These are phyloP conservation scores for Barnardius zonarius DNA, from an alignment of 2,113 vertebrate genomes.

Conservation along the genomic window DNA sequence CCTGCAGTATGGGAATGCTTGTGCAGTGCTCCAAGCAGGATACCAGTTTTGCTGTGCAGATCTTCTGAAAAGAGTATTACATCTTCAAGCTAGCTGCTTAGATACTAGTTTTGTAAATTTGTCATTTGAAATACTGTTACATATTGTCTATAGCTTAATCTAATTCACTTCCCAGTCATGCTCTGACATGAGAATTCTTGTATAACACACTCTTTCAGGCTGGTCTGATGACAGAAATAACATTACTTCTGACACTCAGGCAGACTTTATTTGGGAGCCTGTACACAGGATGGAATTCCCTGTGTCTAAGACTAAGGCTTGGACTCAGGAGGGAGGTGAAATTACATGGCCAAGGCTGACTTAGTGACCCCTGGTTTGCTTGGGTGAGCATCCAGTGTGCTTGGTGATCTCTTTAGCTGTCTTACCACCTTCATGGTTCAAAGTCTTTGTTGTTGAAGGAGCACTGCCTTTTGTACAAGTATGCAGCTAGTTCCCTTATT, in stretches of 20 bases:
- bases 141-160: neutral
- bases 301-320: neutral
- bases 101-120: neutral
- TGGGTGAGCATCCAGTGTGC: neutral
- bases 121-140: neutral
- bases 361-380: neutral
- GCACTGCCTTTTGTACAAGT: neutral
- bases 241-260: neutral
- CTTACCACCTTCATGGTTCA: neutral
- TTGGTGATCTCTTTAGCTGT: neutral
- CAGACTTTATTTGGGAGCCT: neutral
- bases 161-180: neutral
- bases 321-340: neutral
- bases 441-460: neutral
- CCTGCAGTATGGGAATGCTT: neutral
- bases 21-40: neutral
- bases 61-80: neutral
- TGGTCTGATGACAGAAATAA: neutral
- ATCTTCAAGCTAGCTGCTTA: neutral
- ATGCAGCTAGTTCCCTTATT: neutral
- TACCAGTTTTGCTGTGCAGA: neutral
- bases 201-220: neutral
- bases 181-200: neutral
- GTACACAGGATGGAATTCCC: neutral
- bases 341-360: neutral